Conservation (phyloP, 2,113 vertebrate genomes). For the Stercorarius parasiticus region DNA sequence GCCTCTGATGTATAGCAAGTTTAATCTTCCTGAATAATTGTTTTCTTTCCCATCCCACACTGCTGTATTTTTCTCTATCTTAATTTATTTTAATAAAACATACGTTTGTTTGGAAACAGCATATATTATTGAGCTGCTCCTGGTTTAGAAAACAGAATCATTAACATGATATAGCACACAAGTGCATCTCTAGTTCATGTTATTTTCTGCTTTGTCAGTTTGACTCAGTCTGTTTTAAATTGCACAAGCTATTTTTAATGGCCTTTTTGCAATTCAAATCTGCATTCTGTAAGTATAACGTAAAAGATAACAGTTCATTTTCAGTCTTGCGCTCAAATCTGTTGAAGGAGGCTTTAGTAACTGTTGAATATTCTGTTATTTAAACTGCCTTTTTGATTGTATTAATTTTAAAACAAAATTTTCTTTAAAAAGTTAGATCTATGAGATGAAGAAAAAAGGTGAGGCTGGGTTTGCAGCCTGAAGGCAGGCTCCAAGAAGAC, state of each 20-base stretch:
- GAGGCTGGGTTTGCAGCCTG: background rate
- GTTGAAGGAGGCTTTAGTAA: slow-evolving; percentile 4
- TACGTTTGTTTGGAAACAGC: background rate
- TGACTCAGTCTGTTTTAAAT: slow-evolving; percentile 57
- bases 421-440: background rate
- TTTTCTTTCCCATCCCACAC: background rate
- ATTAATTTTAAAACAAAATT: background rate
- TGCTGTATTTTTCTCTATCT: background rate
- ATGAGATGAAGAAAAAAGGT: background rate
- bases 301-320: slow-evolving; percentile 51
- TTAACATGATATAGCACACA: slow-evolving; percentile 42
- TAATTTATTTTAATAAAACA: slow-evolving; percentile 48
- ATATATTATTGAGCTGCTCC: slow-evolving; percentile 5
- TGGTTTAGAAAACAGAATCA: slow-evolving; percentile 37
- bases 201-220: slow-evolving; percentile 60
- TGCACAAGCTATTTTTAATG: slow-evolving; percentile 60
- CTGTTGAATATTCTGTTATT: slow-evolving; percentile 11
- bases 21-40: slow-evolving; percentile 34
- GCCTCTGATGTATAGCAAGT: background rate
- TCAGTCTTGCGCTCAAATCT: slow-evolving; percentile 40
- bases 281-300: slow-evolving; percentile 21
- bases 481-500: background rate
- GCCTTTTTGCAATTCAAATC: slow-evolving; percentile 62
- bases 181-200: background rate
- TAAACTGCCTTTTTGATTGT: background rate